phyloP scores from a whole-genome alignment of 2,797 vertebrate genomes.

The Poeciliopsis turneri region DNA sequence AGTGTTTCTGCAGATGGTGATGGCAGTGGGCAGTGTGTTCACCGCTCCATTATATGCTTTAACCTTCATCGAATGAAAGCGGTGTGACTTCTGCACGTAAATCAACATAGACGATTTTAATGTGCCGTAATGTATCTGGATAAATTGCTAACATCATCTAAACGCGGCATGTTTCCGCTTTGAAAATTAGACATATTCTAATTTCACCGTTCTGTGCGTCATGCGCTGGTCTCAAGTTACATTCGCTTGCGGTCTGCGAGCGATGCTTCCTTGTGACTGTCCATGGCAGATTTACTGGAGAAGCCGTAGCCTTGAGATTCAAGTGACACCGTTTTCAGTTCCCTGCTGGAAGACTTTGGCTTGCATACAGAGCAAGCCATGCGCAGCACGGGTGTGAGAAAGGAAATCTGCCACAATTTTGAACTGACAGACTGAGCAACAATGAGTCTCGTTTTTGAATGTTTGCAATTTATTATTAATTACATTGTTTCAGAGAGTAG shows the following conservation, averaged over 20 bases:
- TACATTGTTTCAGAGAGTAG: background rate
- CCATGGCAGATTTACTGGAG: background rate
- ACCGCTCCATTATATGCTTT: background rate
- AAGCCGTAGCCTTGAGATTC: conserved; percentile 4
- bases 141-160: no score
- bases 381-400: background rate
- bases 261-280: conserved; percentile 4
- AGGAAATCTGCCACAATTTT: background rate
- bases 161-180: background rate
- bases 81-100: background rate
- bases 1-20: background rate
- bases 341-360: conserved; percentile 4
- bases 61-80: background rate
- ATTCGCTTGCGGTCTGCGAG: background rate
- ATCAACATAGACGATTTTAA: background rate
- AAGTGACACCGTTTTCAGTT: conserved; percentile 6
- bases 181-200: background rate
- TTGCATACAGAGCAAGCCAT: background rate
- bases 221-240: background rate
- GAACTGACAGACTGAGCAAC: background rate
- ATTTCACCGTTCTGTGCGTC: background rate
- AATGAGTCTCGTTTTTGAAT: background rate
- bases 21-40: background rate
- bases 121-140: background rate
- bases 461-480: background rate